Percentiles rank a stretch among this genome's conserved stretches.
These are phyloP conservation scores for Sternotherus odoratus DNA, from an alignment of 2,797 vertebrate species.

Conservation along the genomic window DNA sequence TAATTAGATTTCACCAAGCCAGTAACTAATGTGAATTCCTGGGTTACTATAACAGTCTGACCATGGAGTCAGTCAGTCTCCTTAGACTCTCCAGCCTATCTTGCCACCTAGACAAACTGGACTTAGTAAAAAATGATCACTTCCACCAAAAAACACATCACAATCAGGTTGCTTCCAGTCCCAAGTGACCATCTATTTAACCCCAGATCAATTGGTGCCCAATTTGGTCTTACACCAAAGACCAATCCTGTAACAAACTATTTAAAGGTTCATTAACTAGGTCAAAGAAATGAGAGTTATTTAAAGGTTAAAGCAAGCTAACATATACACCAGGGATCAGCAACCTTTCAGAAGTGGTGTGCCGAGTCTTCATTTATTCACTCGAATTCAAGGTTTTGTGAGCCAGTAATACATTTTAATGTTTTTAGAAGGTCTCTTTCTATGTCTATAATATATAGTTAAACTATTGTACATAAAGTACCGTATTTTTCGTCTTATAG, in stretches of 20 bases:
- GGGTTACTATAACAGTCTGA: not conserved
- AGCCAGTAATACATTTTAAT: no score
- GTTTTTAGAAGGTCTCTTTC: no score
- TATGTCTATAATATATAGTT: no score
- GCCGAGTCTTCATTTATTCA: no score
- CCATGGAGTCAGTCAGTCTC: not conserved
- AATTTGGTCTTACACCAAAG: not conserved
- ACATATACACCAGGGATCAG: no score
- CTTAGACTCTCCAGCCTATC: not conserved
- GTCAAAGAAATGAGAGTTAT: not conserved
- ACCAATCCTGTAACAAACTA: not conserved
- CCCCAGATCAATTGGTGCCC: not conserved
- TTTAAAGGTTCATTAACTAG: not conserved
- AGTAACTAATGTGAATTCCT: not conserved
- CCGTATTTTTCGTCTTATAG: no score
- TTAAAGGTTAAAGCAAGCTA: not conserved
- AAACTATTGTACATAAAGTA: no score
- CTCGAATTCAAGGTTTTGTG: no score
- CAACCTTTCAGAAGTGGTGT: no score
- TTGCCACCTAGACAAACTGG: not conserved
- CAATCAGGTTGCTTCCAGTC: not conserved
- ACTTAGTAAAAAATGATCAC: not conserved
- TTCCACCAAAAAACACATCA: not conserved
- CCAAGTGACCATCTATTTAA: not conserved
- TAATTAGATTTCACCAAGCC: not conserved